phyloP scores from a whole-genome alignment of 2,888 invertebrate genomes.

The Agapostemon virescens region DNA sequence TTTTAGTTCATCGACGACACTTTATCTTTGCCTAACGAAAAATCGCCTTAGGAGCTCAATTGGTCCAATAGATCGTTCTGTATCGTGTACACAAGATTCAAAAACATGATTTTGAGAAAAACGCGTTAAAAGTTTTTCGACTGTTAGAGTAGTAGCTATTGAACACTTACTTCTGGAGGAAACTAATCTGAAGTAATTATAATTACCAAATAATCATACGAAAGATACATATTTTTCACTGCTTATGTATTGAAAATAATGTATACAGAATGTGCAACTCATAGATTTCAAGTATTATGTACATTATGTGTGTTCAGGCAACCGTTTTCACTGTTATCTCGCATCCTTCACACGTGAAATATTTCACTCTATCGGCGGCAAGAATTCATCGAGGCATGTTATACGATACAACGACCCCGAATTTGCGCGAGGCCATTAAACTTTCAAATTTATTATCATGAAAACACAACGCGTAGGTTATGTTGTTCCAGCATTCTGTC shows the following conservation, averaged over 20 bases:
- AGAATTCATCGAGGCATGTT: slow-evolving; percentile 25
- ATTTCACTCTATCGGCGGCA: slow-evolving; percentile 12
- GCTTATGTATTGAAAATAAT: not conserved
- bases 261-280: not conserved
- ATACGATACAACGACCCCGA: slow-evolving; percentile 15
- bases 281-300: not conserved
- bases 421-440: slow-evolving; percentile 21
- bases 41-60: no score
- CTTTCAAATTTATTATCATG: slow-evolving; percentile 39
- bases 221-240: no score
- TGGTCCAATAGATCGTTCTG: no score
- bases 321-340: not conserved
- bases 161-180: no score
- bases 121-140: no score
- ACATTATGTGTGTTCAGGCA: not conserved
- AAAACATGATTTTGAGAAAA: no score
- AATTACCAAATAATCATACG: no score
- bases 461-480: slow-evolving; percentile 34
- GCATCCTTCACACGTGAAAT: slow-evolving; percentile 12
- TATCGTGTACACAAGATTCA: no score
- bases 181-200: no score
- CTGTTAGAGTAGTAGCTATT: no score
- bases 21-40: no score
- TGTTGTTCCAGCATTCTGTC: slow-evolving; percentile 14
- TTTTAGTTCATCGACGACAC: no score